phyloP scores from a whole-genome alignment of 35 echinoderm and acorn worm species.

The Nesometra sesokonis region DNA sequence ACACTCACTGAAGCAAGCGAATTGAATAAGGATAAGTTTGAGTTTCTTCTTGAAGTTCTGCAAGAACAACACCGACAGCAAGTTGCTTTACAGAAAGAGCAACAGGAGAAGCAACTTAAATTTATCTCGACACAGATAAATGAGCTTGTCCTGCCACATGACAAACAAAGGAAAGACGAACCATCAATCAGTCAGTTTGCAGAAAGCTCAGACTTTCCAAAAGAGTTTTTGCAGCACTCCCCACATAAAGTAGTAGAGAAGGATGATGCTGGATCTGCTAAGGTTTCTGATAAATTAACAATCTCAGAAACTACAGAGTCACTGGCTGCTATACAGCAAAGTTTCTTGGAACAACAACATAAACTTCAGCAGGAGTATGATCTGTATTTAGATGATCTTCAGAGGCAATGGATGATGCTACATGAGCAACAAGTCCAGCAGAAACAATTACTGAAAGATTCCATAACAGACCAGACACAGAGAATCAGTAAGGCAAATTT shows the following conservation, averaged over 20 bases:
- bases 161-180: neutral
- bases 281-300: neutral
- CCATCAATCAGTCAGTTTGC: no score
- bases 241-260: neutral
- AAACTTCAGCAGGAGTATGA: neutral
- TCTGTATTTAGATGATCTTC: slow-evolving; percentile 11
- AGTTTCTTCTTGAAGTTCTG: neutral
- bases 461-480: slow-evolving; percentile 23
- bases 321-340: neutral
- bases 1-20: no score
- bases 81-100: neutral
- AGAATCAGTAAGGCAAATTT: slow-evolving; percentile 18
- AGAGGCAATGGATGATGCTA: slow-evolving; percentile 29
- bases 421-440: slow-evolving; percentile 40
- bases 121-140: neutral
- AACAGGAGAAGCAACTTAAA: neutral
- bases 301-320: neutral
- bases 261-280: neutral
- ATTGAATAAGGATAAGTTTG: neutral
- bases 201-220: no score
- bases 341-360: slow-evolving; percentile 14
- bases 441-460: slow-evolving; percentile 10
- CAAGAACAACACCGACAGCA: neutral
- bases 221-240: neutral
- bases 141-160: neutral